phyloP scores from a whole-genome alignment of 2,797 vertebrate species.

The Pachyuromys duprasi region DNA sequence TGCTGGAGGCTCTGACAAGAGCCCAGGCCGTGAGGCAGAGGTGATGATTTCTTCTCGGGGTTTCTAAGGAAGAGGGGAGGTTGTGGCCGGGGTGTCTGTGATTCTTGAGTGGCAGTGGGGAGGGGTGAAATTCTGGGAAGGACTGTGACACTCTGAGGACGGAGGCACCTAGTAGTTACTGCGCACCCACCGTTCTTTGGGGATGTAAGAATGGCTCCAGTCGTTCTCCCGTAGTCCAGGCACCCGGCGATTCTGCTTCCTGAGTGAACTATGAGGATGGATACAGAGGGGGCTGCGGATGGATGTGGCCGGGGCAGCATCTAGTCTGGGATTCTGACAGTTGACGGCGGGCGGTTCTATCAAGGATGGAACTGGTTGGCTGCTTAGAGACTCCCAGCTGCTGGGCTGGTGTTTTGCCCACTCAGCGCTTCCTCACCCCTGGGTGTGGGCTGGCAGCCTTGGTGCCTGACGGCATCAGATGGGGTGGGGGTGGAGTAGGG shows the following conservation, averaged over 20 bases:
- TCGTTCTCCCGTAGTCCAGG: neutral
- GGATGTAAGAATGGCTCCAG: neutral
- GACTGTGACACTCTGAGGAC: neutral
- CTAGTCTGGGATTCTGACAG: neutral
- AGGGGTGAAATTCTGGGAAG: neutral
- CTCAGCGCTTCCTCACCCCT: constrained; percentile 6
- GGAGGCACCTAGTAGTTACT: no score
- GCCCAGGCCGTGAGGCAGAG: neutral
- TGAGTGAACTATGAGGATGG: neutral
- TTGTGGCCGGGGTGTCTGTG: neutral
- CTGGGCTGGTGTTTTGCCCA: neutral
- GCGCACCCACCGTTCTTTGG: neutral
- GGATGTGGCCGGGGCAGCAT: neutral
- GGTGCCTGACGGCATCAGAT: neutral
- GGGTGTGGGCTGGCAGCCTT: neutral
- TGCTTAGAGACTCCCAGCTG: neutral
- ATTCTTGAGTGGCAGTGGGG: neutral
- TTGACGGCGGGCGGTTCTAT: neutral
- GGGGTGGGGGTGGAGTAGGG: neutral
- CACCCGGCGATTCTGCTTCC: neutral
- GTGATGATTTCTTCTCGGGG: neutral
- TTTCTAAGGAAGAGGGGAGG: neutral
- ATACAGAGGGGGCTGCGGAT: neutral
- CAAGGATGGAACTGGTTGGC: neutral
- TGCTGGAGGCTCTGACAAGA: neutral